These are phyloP conservation scores for Tokudaia muenninki DNA, from an alignment of 2,797 vertebrate genomes.

Conservation along the genomic window DNA sequence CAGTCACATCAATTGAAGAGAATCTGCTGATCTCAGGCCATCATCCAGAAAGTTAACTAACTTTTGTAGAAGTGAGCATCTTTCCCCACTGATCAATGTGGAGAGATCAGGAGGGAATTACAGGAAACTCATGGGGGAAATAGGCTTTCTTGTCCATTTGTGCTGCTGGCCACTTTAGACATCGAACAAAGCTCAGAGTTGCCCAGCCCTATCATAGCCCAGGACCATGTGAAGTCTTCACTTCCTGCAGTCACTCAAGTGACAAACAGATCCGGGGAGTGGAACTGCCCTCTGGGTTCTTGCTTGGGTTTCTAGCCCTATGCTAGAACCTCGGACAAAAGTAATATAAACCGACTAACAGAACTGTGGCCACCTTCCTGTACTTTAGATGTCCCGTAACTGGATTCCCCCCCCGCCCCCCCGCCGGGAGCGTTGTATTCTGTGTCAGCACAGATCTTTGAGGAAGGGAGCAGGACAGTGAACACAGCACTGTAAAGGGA, in stretches of 20 bases:
- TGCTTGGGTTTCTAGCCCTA: not conserved
- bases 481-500: not conserved
- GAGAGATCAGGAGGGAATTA: constrained; percentile 21
- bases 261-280: not conserved
- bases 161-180: not conserved
- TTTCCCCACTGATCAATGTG: constrained; percentile 41
- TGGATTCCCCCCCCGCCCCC: not conserved
- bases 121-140: not conserved
- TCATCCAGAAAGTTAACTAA: constrained; percentile 64
- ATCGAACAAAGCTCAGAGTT: not conserved
- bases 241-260: not conserved
- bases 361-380: not conserved
- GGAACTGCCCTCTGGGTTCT: not conserved
- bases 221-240: not conserved
- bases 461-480: not conserved
- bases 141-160: not conserved
- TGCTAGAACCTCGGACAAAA: not conserved
- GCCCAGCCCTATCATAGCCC: not conserved
- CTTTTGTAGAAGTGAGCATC: constrained; percentile 56
- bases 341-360: not conserved
- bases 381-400: not conserved
- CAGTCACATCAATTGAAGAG: constrained; percentile 59
- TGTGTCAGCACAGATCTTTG: not conserved
- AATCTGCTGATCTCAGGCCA: constrained; percentile 52
- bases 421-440: not conserved